Evolutionary conservation across 1,140 invertebrate species (phyloP).

Genomic region (Drosophila truncata): DNA sequence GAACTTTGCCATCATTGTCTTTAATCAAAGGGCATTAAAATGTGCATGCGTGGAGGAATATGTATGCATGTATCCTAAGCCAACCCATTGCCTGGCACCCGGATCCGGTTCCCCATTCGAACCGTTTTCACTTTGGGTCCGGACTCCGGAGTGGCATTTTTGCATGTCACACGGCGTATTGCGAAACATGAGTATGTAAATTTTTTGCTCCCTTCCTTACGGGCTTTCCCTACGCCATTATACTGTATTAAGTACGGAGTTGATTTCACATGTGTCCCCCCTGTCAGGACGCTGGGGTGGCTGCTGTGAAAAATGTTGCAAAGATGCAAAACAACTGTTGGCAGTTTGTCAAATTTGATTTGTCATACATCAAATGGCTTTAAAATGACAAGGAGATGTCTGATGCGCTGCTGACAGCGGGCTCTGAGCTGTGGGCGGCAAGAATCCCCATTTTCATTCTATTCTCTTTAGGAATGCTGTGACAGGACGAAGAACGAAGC

Average conservation of each 20-base stretch:
- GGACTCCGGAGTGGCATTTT: slow-evolving; percentile 42
- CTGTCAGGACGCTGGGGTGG: slow-evolving; percentile 7
- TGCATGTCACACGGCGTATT: slow-evolving; percentile 70
- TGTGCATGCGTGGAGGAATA: slow-evolving; percentile 34
- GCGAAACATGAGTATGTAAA: slow-evolving; percentile 80
- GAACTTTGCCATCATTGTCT: slow-evolving; percentile 65
- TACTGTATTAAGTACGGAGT: slow-evolving; percentile 73
- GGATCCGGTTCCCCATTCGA: slow-evolving; percentile 14
- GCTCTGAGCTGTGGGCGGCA: slow-evolving; percentile 13
- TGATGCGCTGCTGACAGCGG: slow-evolving; percentile 41
- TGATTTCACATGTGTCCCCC: slow-evolving; percentile 68
- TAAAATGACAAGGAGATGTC: slow-evolving; percentile 72
- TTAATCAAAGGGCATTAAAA: slow-evolving; percentile 55
- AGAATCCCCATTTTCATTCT: slow-evolving; percentile 6
- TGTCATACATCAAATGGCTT: slow-evolving; percentile 82
- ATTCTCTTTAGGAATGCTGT: slow-evolving; percentile 15
- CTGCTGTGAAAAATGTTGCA: slow-evolving; percentile 71
- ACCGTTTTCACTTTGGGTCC: slow-evolving; percentile 8
- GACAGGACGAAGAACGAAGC: slow-evolving; percentile 12
- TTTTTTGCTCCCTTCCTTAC: slow-evolving; percentile 42
- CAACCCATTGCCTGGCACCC: slow-evolving; percentile 2
- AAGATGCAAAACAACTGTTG: slow-evolving; percentile 82
- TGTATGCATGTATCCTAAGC: slow-evolving; percentile 4
- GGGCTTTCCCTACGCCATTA: slow-evolving; percentile 49
- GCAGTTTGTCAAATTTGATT: slow-evolving; percentile 84